These are phyloP conservation scores for Aphis gossypii DNA, from an alignment of 1,140 invertebrate genomes.

Conservation along the genomic window DNA sequence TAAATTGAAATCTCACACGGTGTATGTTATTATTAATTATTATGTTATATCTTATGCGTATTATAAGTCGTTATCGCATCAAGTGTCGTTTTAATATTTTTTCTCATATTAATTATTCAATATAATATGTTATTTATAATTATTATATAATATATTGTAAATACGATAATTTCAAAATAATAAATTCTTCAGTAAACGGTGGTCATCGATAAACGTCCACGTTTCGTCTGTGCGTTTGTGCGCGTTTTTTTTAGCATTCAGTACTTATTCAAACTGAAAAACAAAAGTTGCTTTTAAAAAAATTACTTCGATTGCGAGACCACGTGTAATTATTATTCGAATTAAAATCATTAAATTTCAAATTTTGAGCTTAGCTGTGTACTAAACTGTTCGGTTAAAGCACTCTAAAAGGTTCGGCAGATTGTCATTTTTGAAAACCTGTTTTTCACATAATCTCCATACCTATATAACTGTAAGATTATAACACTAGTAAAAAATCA, in stretches of 20 bases:
- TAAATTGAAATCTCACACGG: slow-evolving; percentile 29
- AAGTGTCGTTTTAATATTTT: neutral
- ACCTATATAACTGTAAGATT: neutral
- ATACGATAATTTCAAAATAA: neutral
- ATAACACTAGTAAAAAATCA: neutral
- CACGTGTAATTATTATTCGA: neutral
- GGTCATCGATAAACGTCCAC: neutral
- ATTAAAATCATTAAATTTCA: neutral
- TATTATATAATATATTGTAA: too few relatives aligned
- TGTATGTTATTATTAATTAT: neutral
- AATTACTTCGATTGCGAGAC: neutral
- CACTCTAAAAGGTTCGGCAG: neutral
- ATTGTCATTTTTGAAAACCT: slow-evolving; percentile 43
- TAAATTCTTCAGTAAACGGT: slow-evolving; percentile 6
- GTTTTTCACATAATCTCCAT: slow-evolving; percentile 36
- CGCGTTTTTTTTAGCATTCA: neutral
- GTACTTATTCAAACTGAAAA: neutral
- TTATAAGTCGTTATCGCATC: neutral
- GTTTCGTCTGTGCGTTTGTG: neutral
- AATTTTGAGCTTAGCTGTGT: neutral
- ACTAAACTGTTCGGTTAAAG: neutral
- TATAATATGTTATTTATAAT: too few relatives aligned
- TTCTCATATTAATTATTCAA: neutral
- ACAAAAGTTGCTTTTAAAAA: neutral
- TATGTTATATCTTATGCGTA: neutral